Conservation (phyloP, 2,797 vertebrate genomes). For the Eremophila alpestris region DNA sequence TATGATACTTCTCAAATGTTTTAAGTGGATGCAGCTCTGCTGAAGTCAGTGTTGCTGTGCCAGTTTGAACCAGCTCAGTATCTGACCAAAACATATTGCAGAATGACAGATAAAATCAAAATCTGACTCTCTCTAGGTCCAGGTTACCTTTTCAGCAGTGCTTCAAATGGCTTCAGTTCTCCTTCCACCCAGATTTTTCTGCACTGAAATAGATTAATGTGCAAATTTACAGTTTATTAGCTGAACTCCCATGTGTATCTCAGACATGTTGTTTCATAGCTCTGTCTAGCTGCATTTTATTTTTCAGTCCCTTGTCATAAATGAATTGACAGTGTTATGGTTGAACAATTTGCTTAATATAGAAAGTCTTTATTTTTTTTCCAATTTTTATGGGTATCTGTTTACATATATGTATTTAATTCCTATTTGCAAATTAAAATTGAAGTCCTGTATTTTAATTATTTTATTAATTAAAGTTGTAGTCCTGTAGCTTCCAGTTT, state of each 20-base stretch:
- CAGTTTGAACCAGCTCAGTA: not conserved
- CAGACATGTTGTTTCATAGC: not conserved
- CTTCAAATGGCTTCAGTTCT: not conserved
- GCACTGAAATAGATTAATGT: not conserved
- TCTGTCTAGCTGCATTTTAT: not conserved
- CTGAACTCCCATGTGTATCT: not conserved
- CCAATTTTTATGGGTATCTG: not conserved
- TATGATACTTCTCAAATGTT: not conserved
- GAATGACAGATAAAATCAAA: not conserved
- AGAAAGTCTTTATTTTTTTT: not conserved
- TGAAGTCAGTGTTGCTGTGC: not conserved
- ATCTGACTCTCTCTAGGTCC: not conserved
- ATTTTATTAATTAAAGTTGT: too few species aligned
- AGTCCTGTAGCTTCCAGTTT: not conserved
- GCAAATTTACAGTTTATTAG: not conserved
- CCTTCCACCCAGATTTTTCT: not conserved
- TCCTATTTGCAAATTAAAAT: not conserved
- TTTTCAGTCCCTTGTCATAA: not conserved
- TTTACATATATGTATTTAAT: not conserved
- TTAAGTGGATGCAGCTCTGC: not conserved
- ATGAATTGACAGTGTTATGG: not conserved
- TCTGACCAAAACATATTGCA: conserved; percentile 26
- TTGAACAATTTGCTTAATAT: not conserved
- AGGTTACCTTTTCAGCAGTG: not conserved
- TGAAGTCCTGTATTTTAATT: too few species aligned